Conservation (phyloP, 2,113 vertebrate species). For the Myanophis thanlyinensis region DNA sequence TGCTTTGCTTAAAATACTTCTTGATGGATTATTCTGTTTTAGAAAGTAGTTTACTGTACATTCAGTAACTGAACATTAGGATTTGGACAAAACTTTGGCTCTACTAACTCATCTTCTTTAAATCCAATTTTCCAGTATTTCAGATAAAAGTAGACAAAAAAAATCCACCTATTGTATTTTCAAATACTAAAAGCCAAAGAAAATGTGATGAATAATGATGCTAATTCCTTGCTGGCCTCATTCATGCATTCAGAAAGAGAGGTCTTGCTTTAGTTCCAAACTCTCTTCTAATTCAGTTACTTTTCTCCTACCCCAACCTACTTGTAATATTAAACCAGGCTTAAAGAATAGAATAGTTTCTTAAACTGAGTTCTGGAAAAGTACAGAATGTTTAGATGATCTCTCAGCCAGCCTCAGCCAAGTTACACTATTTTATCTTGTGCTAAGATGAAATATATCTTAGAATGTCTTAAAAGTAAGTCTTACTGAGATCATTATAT, state of each 20-base stretch:
- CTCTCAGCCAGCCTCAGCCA: not conserved
- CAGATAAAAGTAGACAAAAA: constrained; percentile 20
- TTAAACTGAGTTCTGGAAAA: not conserved
- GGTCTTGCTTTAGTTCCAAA: not conserved
- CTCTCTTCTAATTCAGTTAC: not conserved
- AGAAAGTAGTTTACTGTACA: not conserved
- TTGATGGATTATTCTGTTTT: constrained; percentile 5
- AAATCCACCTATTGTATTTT: not conserved
- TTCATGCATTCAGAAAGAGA: not conserved
- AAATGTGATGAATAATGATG: not conserved
- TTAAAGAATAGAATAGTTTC: not conserved
- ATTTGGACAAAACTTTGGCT: constrained; percentile 5
- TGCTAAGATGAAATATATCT: not conserved
- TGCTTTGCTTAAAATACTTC: not conserved
- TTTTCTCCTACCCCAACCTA: not conserved
- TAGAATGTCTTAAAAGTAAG: not conserved
- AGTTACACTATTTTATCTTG: not conserved
- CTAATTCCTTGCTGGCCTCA: not conserved
- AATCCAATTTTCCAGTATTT: not conserved
- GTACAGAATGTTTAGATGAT: not conserved
- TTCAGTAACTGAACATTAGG: constrained; percentile 12
- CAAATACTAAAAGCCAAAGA: not conserved
- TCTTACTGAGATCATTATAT: not conserved
- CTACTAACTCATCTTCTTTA: not conserved
- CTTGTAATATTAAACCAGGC: not conserved